A percentile compares a stretch with the other conserved stretches of the same genome.
phyloP scores from a whole-genome alignment of 2,797 vertebrate genomes.

The Psittacula echo region DNA sequence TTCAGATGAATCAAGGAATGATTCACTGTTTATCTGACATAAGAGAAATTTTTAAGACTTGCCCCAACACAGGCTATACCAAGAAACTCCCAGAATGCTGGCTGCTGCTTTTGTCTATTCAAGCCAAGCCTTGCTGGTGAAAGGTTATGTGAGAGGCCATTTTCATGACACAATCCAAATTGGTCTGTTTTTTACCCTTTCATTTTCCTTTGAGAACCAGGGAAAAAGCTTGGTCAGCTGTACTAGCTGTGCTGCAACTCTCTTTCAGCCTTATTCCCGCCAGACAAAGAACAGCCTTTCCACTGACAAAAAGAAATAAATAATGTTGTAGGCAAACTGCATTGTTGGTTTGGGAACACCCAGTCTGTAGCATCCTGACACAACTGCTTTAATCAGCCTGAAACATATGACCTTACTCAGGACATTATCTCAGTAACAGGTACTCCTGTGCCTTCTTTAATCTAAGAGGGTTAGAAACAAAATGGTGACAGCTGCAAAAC shows the following conservation, averaged over 20 bases:
- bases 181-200: background rate
- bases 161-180: slow-evolving; percentile 21
- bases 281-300: slow-evolving; percentile 3
- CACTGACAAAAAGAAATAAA: slow-evolving; percentile 25
- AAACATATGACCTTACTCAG: background rate
- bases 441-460: background rate
- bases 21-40: slow-evolving; percentile 44
- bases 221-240: slow-evolving; percentile 57
- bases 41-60: slow-evolving; percentile 10
- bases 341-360: slow-evolving; percentile 27
- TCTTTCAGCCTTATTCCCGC: background rate
- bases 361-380: slow-evolving; percentile 27
- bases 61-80: background rate
- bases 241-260: background rate
- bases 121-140: slow-evolving; percentile 34
- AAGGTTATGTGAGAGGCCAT: slow-evolving; percentile 19
- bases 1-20: slow-evolving; percentile 1
- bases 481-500: slow-evolving; percentile 26
- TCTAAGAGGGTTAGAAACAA: background rate
- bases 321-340: background rate
- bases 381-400: slow-evolving; percentile 10
- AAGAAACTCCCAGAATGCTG: slow-evolving; percentile 41
- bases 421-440: background rate
- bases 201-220: slow-evolving; percentile 43
- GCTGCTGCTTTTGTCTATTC: background rate